Conservation (phyloP, 2,113 vertebrate genomes). For the Agapornis roseicollis region DNA sequence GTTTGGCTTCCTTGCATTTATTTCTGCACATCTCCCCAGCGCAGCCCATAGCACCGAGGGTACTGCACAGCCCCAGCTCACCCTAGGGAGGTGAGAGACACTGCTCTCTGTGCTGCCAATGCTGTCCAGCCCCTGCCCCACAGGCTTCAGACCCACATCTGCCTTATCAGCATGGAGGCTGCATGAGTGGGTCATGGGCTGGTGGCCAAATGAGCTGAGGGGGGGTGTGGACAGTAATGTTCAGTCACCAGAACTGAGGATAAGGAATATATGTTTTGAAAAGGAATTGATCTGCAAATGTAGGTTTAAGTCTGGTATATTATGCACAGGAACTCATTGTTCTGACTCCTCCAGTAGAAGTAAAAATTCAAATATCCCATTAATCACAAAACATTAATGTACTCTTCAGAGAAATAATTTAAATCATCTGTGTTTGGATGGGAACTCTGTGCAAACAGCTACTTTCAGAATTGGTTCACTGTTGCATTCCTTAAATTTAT, state of each 20-base stretch:
- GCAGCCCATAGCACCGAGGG: rapidly evolving
- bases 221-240: rapidly evolving
- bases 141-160: rapidly evolving
- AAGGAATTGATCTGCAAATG: neutral
- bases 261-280: neutral
- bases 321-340: neutral
- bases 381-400: neutral
- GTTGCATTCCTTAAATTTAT: conserved; percentile 9
- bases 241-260: neutral
- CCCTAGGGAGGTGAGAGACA: rapidly evolving
- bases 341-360: neutral
- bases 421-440: neutral
- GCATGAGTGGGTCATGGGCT: rapidly evolving
- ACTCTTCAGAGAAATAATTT: conserved; percentile 28
- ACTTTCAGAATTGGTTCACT: neutral
- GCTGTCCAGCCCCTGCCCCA: rapidly evolving
- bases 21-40: neutral
- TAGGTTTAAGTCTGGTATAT: neutral
- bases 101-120: rapidly evolving
- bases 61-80: neutral
- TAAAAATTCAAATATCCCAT: conserved; percentile 2
- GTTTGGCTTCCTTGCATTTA: neutral
- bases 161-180: neutral
- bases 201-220: rapidly evolving
- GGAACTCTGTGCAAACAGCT: neutral